A percentile compares a stretch with the other conserved stretches of the same genome.
Evolutionary conservation across 2,888 invertebrate species (phyloP).

Genomic region (Lithophane leautieri): DNA sequence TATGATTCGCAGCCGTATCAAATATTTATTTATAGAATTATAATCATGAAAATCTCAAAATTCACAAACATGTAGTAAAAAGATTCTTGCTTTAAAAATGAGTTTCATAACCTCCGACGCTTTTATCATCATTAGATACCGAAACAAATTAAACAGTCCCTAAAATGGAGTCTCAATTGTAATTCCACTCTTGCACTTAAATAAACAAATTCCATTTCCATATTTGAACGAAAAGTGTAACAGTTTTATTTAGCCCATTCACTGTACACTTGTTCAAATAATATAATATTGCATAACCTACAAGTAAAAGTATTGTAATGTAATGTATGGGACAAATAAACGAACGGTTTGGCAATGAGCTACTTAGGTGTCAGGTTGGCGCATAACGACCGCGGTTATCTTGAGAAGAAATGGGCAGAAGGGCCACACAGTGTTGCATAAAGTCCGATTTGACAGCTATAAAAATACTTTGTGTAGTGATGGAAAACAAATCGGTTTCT

Average conservation of each 20-base stretch:
- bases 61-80: too few relatives aligned
- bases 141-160: background rate
- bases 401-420: too few relatives aligned
- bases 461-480: too few relatives aligned
- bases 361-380: conserved; percentile 39
- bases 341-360: conserved; percentile 61
- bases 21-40: too few relatives aligned
- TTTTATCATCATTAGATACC: too few relatives aligned
- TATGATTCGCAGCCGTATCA: too few relatives aligned
- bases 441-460: too few relatives aligned
- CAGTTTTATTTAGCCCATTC: conserved; percentile 25
- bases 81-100: too few relatives aligned
- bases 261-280: conserved; percentile 55
- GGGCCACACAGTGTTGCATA: too few relatives aligned
- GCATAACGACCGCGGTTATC: conserved; percentile 4
- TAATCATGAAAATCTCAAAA: too few relatives aligned
- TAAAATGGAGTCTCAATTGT: background rate
- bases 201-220: conserved; percentile 20
- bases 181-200: background rate
- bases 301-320: conserved; percentile 58
- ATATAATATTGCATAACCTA: conserved; percentile 43
- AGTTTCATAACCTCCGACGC: too few relatives aligned
- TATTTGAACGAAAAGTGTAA: conserved; percentile 33
- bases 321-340: conserved; percentile 53
- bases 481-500: too few relatives aligned